Evolutionary conservation across 2,888 invertebrate genomes (phyloP).

Genomic region (Rapana venosa): DNA sequence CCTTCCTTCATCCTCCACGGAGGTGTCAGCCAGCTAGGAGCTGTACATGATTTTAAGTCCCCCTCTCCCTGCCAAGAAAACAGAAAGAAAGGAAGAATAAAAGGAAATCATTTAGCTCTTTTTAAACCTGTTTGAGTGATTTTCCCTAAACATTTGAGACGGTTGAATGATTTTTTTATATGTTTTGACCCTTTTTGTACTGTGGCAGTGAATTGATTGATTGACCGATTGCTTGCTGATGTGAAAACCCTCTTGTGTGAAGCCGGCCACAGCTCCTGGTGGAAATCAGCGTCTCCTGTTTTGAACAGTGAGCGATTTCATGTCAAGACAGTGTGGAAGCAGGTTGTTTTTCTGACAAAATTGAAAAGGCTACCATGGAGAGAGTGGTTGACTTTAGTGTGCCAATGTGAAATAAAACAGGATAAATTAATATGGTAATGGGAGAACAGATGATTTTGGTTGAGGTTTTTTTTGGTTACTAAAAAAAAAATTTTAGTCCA

Average conservation of each 20-base stretch:
- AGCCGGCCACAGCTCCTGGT: no score
- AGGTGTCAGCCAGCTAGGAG: background rate
- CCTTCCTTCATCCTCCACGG: background rate
- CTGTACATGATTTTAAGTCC: background rate
- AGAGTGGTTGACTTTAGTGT: background rate
- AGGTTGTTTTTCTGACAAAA: background rate
- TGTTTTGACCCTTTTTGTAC: no score
- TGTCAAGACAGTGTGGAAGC: background rate
- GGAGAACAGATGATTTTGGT: background rate
- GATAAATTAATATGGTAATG: background rate
- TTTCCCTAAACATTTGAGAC: background rate
- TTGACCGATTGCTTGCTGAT: no score
- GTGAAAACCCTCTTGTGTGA: no score
- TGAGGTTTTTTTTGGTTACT: background rate
- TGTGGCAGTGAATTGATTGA: no score
- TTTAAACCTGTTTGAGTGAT: no score
- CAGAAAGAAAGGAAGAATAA: no score
- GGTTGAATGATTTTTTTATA: background rate
- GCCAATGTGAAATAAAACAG: background rate
- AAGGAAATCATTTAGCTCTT: no score
- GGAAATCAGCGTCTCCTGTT: no score
- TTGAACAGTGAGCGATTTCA: no score
- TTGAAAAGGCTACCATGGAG: background rate
- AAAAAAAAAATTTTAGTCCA: background rate
- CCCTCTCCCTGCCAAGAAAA: no score